Evolutionary conservation across 2,113 vertebrate species (phyloP).

Genomic region (Otocyon megalotis): DNA sequence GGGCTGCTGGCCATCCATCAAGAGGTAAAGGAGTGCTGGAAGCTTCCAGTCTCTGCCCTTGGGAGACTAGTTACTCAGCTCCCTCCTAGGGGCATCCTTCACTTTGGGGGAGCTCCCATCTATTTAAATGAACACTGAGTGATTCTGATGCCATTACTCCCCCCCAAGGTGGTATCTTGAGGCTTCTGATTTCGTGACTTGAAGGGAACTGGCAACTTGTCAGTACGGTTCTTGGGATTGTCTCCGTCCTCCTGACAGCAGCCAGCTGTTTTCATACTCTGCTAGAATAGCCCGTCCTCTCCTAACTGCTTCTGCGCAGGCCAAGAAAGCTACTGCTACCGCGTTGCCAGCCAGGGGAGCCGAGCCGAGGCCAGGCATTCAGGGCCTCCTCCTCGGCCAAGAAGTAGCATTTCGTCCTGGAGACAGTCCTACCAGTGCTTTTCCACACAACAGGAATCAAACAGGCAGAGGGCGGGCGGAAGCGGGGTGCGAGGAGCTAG

Average conservation of each 20-base stretch:
- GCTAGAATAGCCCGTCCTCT: conserved; percentile 21
- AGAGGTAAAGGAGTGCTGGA: not conserved
- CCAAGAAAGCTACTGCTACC: not conserved
- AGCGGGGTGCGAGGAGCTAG: not conserved
- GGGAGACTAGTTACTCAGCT: not conserved
- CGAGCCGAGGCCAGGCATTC: conserved; percentile 14
- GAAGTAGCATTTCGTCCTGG: conserved; percentile 36
- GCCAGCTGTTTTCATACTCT: not conserved
- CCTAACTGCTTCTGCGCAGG: not conserved
- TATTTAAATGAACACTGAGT: conserved; percentile 69
- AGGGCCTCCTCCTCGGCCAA: not conserved
- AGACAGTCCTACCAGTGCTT: conserved; percentile 20
- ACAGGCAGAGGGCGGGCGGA: not conserved
- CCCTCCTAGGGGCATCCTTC: not conserved
- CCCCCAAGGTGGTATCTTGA: conserved; percentile 68
- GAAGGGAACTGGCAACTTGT: conserved; percentile 71
- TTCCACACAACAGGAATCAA: not conserved
- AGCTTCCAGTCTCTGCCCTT: not conserved
- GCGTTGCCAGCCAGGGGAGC: conserved; percentile 6
- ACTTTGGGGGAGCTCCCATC: not conserved
- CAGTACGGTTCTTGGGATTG: conserved; percentile 73
- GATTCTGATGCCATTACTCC: conserved; percentile 60
- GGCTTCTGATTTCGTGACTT: conserved; percentile 78
- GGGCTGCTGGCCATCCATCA: not conserved
- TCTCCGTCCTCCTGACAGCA: conserved; percentile 39